Evolutionary conservation across 2,113 vertebrate genomes (phyloP), one percentile per base, ranked within the genome.

Genomic region (Catharus bicknelli): DNA sequence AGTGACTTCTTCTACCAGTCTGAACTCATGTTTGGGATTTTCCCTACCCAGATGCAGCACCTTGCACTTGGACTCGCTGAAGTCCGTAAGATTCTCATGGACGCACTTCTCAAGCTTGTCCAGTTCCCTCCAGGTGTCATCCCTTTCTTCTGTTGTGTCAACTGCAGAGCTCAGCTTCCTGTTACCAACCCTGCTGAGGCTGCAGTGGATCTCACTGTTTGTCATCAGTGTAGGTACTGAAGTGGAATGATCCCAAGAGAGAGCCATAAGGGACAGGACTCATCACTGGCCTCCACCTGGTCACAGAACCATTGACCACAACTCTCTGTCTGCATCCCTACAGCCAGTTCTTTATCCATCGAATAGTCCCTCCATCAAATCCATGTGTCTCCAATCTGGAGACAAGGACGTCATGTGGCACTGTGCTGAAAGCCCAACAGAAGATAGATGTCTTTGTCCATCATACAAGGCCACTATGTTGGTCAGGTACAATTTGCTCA

Each of bases 181-280:
- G 34, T 43, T 17, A 50, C 19, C 50, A 36, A 3, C 4, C 26
- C 26, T 72, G 17, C 26, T 72, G 30, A 72, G 25, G 11, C 36
- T 36, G 58, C 36, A 19, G 26, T 64, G 0, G 0, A 6, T 43
- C 51, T 64, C 51, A n/a, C 8, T 29, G 30, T 21, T 34, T 55
- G 36, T 13, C 18, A n/a, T n/a, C 2, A 2, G 2, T 36, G 26
- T 2, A 74, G 12, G 9, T 25, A 23, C 17, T 66, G 45, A 45
- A 38, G 13, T 16, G 5, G 27, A 73, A 38, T 36, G 10, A 73
- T 38, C 22, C 13, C 68, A 59, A 74, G 27, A 27, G 18, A 50
- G 43, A 80, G 5, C 17, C 4, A 5, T 27, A 36, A 32, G 21
- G 43, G 22, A 38, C 2, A 1, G 7, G 38, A 53, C 18, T n/a